phyloP scores from a whole-genome alignment of 2,888 invertebrate genomes.

The Tolmerus cingulatus region DNA sequence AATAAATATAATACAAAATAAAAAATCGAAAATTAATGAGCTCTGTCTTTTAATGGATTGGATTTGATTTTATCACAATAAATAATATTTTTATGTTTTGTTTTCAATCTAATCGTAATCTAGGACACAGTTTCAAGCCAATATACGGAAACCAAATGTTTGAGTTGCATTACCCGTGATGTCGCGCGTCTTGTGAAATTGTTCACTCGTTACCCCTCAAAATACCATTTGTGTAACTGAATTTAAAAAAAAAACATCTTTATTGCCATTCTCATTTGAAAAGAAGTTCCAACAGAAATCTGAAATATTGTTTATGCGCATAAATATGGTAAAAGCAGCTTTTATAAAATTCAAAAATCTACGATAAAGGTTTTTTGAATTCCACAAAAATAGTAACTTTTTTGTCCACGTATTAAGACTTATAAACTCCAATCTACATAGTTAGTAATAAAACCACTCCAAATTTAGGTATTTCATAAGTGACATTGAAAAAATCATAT shows the following conservation, averaged over 20 bases:
- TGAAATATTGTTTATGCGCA: background rate
- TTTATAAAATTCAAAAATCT: no score
- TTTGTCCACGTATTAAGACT: no score
- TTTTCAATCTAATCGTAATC: no score
- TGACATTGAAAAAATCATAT: no score
- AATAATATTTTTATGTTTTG: background rate
- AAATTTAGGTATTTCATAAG: no score
- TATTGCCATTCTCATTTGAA: background rate
- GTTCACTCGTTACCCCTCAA: background rate
- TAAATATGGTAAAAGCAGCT: no score
- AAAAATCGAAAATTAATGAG: background rate
- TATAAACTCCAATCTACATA: no score
- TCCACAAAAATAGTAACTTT: no score
- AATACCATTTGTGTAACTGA: background rate
- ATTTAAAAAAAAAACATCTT: background rate
- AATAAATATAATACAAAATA: constrained; percentile 46
- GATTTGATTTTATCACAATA: background rate
- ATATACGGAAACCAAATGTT: no score
- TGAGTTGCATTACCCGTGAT: background rate
- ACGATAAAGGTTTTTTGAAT: no score
- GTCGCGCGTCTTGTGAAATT: background rate
- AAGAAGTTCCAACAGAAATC: background rate
- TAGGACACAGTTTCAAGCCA: no score
- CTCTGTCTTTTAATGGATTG: background rate
- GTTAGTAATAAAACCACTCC: no score